Evolutionary conservation across 2,888 invertebrate species (phyloP).

Genomic region (Platerodrilus igneus): DNA sequence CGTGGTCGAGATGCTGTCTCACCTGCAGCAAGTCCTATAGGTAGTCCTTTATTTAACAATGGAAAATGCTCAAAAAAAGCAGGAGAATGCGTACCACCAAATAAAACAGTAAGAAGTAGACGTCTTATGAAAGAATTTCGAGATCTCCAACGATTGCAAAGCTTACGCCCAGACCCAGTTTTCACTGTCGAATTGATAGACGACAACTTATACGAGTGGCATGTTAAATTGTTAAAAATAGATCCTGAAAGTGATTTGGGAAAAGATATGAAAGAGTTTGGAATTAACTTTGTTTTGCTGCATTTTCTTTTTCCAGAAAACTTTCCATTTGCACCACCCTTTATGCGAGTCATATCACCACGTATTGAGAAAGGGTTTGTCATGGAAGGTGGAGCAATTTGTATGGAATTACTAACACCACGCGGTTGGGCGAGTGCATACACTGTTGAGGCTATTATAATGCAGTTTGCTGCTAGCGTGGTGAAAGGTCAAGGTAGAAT

Average conservation of each 20-base stretch:
- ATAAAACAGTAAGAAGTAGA: constrained; percentile 65
- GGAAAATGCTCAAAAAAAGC: constrained; percentile 34
- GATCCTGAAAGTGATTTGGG: constrained; percentile 81
- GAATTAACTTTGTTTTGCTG: constrained; percentile 68
- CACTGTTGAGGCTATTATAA: constrained; percentile 81
- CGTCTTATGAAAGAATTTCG: constrained; percentile 82
- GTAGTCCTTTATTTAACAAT: constrained; percentile 50
- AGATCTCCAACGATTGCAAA: constrained; percentile 72
- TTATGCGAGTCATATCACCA: constrained; percentile 62
- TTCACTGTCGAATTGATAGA: constrained; percentile 82
- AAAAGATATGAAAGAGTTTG: constrained; percentile 74
- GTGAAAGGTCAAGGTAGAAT: constrained; percentile 84
- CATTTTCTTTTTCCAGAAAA: constrained; percentile 83
- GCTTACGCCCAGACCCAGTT: constrained; percentile 63
- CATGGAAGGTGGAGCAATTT: constrained; percentile 87
- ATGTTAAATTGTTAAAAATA: constrained; percentile 73
- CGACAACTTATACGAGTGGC: constrained; percentile 85
- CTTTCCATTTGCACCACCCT: constrained; percentile 85
- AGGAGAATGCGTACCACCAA: constrained; percentile 49
- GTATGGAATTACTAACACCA: constrained; percentile 83
- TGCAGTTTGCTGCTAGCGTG: constrained; percentile 85
- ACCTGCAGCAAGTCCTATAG: constrained; percentile 45
- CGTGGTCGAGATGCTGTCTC: constrained; percentile 44
- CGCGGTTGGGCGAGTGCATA: constrained; percentile 86
- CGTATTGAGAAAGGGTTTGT: constrained; percentile 72